Percentiles rank a stretch among this genome's conserved stretches.
Evolutionary conservation across 2,113 vertebrate genomes (phyloP).

Genomic region (Ictidomys tridecemlineatus): DNA sequence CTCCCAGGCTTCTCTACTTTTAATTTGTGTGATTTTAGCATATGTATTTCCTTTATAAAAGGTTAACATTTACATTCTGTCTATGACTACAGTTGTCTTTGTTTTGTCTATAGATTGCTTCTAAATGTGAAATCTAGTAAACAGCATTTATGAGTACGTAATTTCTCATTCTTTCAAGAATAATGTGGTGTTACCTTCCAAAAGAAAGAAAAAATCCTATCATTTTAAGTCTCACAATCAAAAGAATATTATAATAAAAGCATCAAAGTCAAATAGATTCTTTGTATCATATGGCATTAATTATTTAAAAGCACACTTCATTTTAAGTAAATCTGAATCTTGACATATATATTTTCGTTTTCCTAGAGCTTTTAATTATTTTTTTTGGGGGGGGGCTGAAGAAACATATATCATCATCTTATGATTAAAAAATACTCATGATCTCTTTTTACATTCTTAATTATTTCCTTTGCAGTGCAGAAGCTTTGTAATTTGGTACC

Average conservation of each 20-base stretch:
- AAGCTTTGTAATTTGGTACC: no score
- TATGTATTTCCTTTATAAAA: not conserved
- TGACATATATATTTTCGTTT: not conserved
- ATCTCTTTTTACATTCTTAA: not conserved
- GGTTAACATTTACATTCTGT: conserved; percentile 7
- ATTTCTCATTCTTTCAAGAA: conserved; percentile 48
- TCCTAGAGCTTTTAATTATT: not conserved
- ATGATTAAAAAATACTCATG: not conserved
- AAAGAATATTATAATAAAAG: not conserved
- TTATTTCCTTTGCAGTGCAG: no score
- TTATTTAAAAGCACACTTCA: not conserved
- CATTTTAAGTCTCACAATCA: not conserved
- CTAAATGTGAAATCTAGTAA: not conserved
- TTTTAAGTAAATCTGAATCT: conserved; percentile 51
- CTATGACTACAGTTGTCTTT: not conserved
- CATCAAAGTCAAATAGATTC: not conserved
- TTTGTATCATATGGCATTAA: not conserved
- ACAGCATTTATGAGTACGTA: not conserved
- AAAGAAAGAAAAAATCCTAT: not conserved
- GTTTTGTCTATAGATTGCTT: conserved; percentile 12
- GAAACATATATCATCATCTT: not conserved
- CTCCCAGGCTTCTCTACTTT: not conserved
- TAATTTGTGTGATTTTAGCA: not conserved
- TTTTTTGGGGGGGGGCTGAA: not conserved
- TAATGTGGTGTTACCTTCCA: not conserved